phyloP scores from a whole-genome alignment of 2,113 vertebrate species.

The Actinemys pallida region DNA sequence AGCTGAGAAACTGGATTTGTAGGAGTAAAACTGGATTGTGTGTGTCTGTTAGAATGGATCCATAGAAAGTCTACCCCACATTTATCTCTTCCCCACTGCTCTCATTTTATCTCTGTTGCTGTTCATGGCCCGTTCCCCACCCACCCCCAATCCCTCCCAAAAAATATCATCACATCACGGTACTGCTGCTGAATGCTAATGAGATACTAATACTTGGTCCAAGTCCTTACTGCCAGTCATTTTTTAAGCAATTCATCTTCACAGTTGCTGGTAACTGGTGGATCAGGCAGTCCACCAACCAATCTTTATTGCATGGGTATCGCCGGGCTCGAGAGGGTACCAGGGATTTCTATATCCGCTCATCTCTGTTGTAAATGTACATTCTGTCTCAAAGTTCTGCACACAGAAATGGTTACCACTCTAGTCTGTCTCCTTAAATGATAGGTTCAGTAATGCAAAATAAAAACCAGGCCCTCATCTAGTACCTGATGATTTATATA shows the following conservation, averaged over 20 bases:
- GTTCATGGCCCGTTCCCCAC: background rate
- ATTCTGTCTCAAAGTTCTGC: background rate
- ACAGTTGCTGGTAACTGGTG: background rate
- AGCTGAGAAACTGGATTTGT: background rate
- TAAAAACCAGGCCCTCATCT: constrained; percentile 6
- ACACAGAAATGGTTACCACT: background rate
- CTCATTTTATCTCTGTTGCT: background rate
- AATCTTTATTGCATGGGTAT: background rate
- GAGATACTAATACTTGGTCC: background rate
- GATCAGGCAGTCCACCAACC: background rate
- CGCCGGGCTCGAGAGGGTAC: background rate
- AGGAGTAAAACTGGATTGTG: background rate
- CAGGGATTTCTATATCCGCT: background rate
- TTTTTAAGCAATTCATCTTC: constrained; percentile 39
- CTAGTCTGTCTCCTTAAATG: constrained; percentile 24
- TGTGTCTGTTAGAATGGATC: background rate
- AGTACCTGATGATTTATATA: background rate
- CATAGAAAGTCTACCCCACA: background rate
- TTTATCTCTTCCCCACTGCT: background rate
- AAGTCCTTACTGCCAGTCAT: background rate
- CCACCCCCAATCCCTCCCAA: background rate
- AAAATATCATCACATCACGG: background rate
- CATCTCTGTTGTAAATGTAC: background rate
- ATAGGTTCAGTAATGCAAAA: background rate
- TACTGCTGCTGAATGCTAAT: background rate